Evolutionary conservation across 2,888 invertebrate species (phyloP), one percentile per base, ranked within the genome.

Genomic region (Lepidochrysops patricia): DNA sequence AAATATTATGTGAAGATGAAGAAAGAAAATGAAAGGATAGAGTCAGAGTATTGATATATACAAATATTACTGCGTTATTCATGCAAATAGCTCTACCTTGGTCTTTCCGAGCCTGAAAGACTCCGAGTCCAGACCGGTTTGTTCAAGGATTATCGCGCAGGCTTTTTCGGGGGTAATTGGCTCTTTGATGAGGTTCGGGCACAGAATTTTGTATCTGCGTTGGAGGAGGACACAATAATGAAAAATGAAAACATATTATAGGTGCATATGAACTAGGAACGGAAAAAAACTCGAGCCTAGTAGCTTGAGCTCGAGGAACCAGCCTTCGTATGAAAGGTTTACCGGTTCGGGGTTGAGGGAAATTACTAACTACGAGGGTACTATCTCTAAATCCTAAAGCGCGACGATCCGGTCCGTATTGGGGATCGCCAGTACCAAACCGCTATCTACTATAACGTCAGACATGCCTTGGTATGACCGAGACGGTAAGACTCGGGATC

Each of bases 131-230:
- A 99, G 92, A 87, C 93, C 93, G 85, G 95, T 93, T 75, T 90
- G 87, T 71, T 94, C 94, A 90, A 97, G 92, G 90, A 98, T 95
- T 88, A 94, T 91, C 84, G 92, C 91, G 67, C 96, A 93, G 73
- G 95, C 95, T 91, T 95, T 94, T 89, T 94, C 92, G 67, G 94
- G 91, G 69, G 93, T 89, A 83, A 92, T 92, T 72, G 91, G 90
- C 72, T 93, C 93, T 91, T 92, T 93, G 86, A 96, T 84, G 84
- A 91, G 93, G 90, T 95, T 95, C 87, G 98, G 97, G 91, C 98
- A 98, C 94, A 99, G 95, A 93, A 99, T 98, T 93, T 98, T 97
- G 95, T 99, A 99, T 95, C 97, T 97, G 94, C 92, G 91, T 92
- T 90, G 79, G 75, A 76, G 77, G 79, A 85, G 78, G 81, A 86